A percentile compares a stretch with the other conserved stretches of the same genome.
These are phyloP conservation scores for Nycticryphes semicollaris DNA, from an alignment of 2,113 vertebrate species.

Conservation along the genomic window DNA sequence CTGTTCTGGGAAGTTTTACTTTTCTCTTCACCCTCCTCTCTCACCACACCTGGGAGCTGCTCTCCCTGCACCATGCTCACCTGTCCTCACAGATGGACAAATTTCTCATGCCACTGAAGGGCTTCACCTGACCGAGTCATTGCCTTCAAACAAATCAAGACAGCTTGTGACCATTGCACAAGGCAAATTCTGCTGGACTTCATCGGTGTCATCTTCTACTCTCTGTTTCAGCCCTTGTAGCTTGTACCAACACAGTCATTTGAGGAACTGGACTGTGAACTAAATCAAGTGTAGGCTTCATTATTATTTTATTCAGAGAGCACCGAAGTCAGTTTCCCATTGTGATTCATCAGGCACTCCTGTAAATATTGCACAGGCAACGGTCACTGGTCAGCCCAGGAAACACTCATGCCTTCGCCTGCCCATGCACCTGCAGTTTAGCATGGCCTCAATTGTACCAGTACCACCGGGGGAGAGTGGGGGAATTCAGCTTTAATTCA, in stretches of 20 bases:
- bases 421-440: neutral
- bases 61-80: neutral
- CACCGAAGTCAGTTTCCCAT: neutral
- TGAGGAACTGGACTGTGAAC: neutral
- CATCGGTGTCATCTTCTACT: accelerated
- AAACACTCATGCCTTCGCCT: neutral
- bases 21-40: neutral
- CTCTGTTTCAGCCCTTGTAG: neutral
- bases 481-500: neutral
- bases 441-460: neutral
- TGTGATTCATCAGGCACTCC: neutral
- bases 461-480: accelerated
- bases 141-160: neutral
- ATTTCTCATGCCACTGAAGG: neutral
- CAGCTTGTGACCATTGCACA: neutral
- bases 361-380: neutral
- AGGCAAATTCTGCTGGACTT: neutral
- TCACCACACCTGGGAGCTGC: neutral
- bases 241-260: neutral
- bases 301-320: neutral
- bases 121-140: neutral
- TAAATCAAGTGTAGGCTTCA: neutral
- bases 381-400: neutral
- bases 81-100: neutral
- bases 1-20: neutral